phyloP scores from a whole-genome alignment of 2,797 vertebrate genomes.

The Pseudotriccus pelzelni region DNA sequence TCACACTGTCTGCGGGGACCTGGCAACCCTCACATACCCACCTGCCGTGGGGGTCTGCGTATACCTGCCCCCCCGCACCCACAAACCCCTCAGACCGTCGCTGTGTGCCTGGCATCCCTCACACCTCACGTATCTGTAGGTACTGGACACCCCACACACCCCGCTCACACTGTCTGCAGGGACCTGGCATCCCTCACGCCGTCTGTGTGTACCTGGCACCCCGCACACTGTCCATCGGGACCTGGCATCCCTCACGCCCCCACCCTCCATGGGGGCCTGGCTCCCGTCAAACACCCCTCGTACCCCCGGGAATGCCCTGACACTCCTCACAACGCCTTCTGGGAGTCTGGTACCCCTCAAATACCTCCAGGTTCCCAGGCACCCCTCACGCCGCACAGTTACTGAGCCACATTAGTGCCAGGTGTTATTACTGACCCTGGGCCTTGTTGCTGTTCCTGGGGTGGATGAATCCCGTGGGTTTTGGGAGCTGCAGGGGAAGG shows the following conservation, averaged over 20 bases:
- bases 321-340: background rate
- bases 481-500: background rate
- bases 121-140: background rate
- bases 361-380: too few species aligned
- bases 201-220: background rate
- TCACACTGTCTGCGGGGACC: rapidly evolving
- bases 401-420: rapidly evolving
- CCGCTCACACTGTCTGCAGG: background rate
- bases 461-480: rapidly evolving
- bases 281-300: background rate
- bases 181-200: rapidly evolving
- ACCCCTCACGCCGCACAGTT: rapidly evolving
- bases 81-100: too few species aligned
- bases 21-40: background rate
- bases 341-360: background rate
- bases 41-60: too few species aligned
- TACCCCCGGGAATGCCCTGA: background rate
- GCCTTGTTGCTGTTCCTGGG: background rate
- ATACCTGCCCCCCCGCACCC: too few species aligned
- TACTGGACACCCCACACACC: background rate
- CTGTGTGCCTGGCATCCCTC: too few species aligned
- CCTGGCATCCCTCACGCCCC: background rate
- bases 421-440: rapidly evolving
- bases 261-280: background rate
- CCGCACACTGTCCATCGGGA: background rate